A percentile compares a stretch with the other conserved stretches of the same genome.
Evolutionary conservation across 92 coral and sea anemone genomes (phyloP).

Genomic region (Metridium senile): DNA sequence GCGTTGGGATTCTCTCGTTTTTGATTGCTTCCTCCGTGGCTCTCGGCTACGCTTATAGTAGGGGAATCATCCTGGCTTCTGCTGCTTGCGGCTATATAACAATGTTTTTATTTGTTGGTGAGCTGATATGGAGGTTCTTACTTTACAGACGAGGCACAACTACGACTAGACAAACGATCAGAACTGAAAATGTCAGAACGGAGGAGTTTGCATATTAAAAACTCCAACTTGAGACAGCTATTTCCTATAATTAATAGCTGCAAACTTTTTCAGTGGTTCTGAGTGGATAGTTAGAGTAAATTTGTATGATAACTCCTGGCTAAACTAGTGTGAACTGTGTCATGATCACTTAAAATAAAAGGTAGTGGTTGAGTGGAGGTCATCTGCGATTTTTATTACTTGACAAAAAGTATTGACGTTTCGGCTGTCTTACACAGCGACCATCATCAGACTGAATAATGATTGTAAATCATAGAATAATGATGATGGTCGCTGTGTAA

Average conservation of each 20-base stretch:
- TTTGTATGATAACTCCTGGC: too few species aligned
- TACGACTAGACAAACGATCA: slow-evolving; percentile 6
- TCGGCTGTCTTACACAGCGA: too few species aligned
- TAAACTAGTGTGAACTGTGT: too few species aligned
- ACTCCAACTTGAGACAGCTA: slow-evolving; percentile 22
- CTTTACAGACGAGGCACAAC: slow-evolving; percentile 62
- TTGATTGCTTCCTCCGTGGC: slow-evolving; percentile 73
- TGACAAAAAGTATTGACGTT: too few species aligned
- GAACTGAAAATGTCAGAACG: slow-evolving; percentile 35
- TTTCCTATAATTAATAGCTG: background rate
- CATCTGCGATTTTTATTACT: too few species aligned
- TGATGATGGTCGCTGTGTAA: too few species aligned
- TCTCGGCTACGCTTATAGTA: slow-evolving; percentile 45
- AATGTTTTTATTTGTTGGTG: slow-evolving; percentile 64
- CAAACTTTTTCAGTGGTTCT: too few species aligned
- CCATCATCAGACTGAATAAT: too few species aligned
- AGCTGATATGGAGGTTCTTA: slow-evolving; percentile 57
- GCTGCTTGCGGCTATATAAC: slow-evolving; percentile 83
- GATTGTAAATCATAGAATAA: too few species aligned
- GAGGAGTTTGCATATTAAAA: slow-evolving; percentile 62
- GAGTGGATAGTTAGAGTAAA: too few species aligned
- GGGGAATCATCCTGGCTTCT: slow-evolving; percentile 34
- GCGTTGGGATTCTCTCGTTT: slow-evolving; percentile 58
- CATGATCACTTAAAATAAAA: too few species aligned
- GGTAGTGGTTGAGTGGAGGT: too few species aligned